These are phyloP conservation scores for Battus philenor DNA, from an alignment of 1,140 invertebrate genomes.

Conservation along the genomic window DNA sequence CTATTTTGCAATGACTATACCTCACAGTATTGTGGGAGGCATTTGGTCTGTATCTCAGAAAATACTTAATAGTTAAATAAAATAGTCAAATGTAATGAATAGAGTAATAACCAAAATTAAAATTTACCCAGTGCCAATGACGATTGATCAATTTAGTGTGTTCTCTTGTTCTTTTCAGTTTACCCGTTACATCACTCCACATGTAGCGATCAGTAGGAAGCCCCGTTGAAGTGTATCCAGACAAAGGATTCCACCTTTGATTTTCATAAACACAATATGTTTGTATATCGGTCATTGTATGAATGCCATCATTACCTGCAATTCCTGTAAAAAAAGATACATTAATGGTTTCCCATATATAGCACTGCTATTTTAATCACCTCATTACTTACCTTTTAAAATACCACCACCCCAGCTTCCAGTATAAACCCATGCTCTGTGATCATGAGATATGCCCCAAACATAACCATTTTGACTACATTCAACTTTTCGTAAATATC, in stretches of 20 bases:
- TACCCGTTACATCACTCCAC: constrained; percentile 92
- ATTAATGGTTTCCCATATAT: neutral
- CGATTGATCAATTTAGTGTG: constrained; percentile 89
- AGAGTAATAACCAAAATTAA: too few species aligned
- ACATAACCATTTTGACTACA: constrained; percentile 84
- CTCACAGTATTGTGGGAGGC: too few species aligned
- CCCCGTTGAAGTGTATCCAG: constrained; percentile 89
- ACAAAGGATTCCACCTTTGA: constrained; percentile 93
- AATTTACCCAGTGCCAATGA: constrained; percentile 94
- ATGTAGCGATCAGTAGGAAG: constrained; percentile 91
- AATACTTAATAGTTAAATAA: too few species aligned
- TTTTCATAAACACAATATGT: constrained; percentile 94
- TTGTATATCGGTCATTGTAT: constrained; percentile 88
- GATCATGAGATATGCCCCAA: constrained; percentile 92
- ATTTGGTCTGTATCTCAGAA: too few species aligned
- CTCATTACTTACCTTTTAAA: constrained; percentile 78
- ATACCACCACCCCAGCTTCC: constrained; percentile 90
- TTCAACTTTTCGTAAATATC: constrained; percentile 88
- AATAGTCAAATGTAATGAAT: too few species aligned
- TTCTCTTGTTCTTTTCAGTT: constrained; percentile 88
- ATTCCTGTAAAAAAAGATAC: constrained; percentile 68
- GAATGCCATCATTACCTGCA: constrained; percentile 82
- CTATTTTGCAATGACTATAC: too few species aligned
- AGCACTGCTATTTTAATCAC: neutral
- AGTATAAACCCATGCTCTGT: constrained; percentile 90